These are phyloP conservation scores for Andrena praecox DNA, from an alignment of 2,888 invertebrate species.

Conservation along the genomic window DNA sequence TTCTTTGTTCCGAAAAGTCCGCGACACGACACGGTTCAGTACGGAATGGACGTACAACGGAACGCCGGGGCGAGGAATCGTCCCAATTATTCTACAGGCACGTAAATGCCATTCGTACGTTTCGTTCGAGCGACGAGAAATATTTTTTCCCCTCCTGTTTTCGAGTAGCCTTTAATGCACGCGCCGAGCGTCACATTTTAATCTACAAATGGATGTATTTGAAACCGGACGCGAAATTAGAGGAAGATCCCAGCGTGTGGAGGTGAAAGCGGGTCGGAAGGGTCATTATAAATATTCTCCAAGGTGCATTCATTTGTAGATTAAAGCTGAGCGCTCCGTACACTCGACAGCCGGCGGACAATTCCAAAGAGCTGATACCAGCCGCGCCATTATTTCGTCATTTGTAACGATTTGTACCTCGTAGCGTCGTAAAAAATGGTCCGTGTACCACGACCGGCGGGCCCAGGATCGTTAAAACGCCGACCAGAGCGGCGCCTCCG, in stretches of 20 bases:
- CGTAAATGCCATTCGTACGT: constrained; percentile 14
- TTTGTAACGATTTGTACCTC: constrained; percentile 1
- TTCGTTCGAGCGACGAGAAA: not conserved
- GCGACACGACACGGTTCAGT: constrained; percentile 1
- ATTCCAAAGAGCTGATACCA: not conserved
- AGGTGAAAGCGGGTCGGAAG: not conserved
- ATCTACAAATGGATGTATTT: not conserved
- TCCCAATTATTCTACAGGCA: constrained; percentile 27
- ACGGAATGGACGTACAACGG: not conserved
- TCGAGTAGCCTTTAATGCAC: not conserved
- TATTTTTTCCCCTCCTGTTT: not conserved
- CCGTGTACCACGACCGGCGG: not conserved
- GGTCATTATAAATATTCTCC: not conserved
- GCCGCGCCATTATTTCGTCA: no score
- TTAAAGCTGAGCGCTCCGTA: not conserved
- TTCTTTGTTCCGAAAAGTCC: constrained; percentile 10
- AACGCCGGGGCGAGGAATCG: constrained; percentile 11
- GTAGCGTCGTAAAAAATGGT: constrained; percentile 2
- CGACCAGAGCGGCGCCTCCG: not conserved
- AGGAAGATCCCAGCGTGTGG: not conserved
- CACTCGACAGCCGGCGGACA: not conserved
- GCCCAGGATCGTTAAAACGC: constrained; percentile 26
- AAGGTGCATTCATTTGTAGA: not conserved
- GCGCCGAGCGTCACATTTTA: not conserved
- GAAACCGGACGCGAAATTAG: not conserved